phyloP scores from a whole-genome alignment of 1,140 invertebrate genomes.

The Geopemphigus sp. region DNA sequence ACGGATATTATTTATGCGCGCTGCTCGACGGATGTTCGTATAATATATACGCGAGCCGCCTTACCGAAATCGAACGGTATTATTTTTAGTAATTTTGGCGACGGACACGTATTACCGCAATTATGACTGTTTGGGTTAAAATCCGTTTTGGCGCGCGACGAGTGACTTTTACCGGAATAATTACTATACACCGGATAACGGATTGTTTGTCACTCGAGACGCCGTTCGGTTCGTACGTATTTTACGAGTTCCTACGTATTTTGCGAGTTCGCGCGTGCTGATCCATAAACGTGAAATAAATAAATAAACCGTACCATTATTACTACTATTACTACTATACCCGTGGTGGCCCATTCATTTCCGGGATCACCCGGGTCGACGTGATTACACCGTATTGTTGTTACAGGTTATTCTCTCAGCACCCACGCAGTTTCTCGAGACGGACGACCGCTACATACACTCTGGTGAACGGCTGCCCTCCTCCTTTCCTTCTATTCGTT shows the following conservation, averaged over 20 bases:
- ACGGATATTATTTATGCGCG: not conserved
- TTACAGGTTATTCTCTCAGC: too few species aligned
- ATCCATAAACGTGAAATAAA: not conserved
- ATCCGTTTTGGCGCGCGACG: too few species aligned
- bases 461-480: not conserved
- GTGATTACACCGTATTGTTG: not conserved
- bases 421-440: not conserved
- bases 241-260: too few species aligned
- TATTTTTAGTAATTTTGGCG: slow-evolving; percentile 3
- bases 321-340: too few species aligned
- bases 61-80: not conserved
- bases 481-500: too few species aligned
- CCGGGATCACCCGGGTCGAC: not conserved
- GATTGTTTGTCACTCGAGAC: too few species aligned
- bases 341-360: too few species aligned
- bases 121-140: not conserved
- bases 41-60: not conserved
- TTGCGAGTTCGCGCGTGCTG: too few species aligned
- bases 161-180: not conserved
- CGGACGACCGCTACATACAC: not conserved
- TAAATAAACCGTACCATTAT: too few species aligned
- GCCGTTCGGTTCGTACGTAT: too few species aligned
- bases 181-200: too few species aligned
- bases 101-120: not conserved
- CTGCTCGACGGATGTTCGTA: too few species aligned